phyloP scores from a whole-genome alignment of 2,797 vertebrate species.

The Cyclura pinguis region DNA sequence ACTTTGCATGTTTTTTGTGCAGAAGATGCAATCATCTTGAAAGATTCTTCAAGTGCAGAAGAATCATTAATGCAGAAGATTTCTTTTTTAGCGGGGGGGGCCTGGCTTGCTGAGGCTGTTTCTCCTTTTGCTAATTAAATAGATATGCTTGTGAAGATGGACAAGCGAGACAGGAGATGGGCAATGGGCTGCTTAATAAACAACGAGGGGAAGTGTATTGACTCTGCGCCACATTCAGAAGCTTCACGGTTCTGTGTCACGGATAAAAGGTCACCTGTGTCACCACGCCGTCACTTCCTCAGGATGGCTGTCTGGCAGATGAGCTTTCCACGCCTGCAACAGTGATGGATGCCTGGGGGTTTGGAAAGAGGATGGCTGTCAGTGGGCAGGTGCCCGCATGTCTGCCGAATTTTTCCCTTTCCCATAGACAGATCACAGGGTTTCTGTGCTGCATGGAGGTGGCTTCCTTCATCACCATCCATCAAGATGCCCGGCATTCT shows the following conservation, averaged over 20 bases:
- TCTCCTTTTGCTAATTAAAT: conserved; percentile 8
- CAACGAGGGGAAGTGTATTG: neutral
- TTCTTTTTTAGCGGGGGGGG: neutral
- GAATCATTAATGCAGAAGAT: neutral
- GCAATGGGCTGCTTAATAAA: neutral
- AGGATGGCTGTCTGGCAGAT: conserved; percentile 35
- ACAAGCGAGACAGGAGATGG: conserved; percentile 3
- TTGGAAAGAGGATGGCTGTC: conserved; percentile 1
- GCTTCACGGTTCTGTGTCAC: neutral
- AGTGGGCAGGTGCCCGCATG: neutral
- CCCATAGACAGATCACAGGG: neutral
- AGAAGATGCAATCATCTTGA: neutral
- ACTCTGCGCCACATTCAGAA: neutral
- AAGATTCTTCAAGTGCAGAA: neutral
- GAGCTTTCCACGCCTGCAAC: conserved; percentile 47
- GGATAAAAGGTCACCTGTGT: conserved; percentile 34
- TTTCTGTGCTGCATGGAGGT: neutral
- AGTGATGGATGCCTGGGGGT: conserved; percentile 20
- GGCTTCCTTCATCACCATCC: neutral
- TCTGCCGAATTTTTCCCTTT: neutral
- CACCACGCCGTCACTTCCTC: conserved; percentile 33
- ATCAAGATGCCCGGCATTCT: neutral
- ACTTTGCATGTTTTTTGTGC: neutral
- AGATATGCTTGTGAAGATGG: neutral
- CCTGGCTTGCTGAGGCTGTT: neutral